Base-by-base conservation (phyloP, 1,140 invertebrate species). In the Myzus persicae region DNA sequence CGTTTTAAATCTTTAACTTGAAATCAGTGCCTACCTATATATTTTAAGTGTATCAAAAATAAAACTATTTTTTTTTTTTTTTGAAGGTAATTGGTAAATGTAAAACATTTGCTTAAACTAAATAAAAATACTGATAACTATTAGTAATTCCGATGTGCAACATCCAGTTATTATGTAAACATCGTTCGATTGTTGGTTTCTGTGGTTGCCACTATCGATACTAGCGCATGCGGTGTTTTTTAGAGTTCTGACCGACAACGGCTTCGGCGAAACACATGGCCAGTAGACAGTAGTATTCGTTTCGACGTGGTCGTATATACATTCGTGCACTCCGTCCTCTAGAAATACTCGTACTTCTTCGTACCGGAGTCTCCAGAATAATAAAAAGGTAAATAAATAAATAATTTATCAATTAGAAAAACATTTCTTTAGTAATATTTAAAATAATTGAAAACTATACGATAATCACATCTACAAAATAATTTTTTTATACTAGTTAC, bases 251-350 rank as follows among this genome's bases (percentile, higher is more conserved):
- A n/a, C 48, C 20, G 48, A 90, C 87, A n/a, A 22, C 26, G 44
- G 6, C 26, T 31, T 44, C 40, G 38, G 46, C 44, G 14, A n/a
- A 48, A 40, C 88, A 90, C 88, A 90, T 90, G 88, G 88, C 48
- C 44, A 46, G 85, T 82, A 82, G 36, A 40, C 84, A 18, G 40
- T 38, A 90, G 88, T 90, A 90, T 59, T 90, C 88, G 88, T 90
- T 90, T 26, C 40, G 36, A 90, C 88, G 88, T 24, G 88, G 38
- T 54, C 36, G 38, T 26, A 24, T 14, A 6, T 5, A 59, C 26
- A 40, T 20, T 38, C 36, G 20, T 38, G 36, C 38, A 36, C 22
- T 51, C 36, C 51, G 38, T 90, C 38, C 48, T 54, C 18, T 40
- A 90, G 38, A 54, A 89, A 40, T 44, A 54, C 24, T 40, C 48